A percentile compares a stretch with the other conserved stretches of the same genome.
phyloP scores from a whole-genome alignment of 2,113 vertebrate species.

The Terrapene triunguis region DNA sequence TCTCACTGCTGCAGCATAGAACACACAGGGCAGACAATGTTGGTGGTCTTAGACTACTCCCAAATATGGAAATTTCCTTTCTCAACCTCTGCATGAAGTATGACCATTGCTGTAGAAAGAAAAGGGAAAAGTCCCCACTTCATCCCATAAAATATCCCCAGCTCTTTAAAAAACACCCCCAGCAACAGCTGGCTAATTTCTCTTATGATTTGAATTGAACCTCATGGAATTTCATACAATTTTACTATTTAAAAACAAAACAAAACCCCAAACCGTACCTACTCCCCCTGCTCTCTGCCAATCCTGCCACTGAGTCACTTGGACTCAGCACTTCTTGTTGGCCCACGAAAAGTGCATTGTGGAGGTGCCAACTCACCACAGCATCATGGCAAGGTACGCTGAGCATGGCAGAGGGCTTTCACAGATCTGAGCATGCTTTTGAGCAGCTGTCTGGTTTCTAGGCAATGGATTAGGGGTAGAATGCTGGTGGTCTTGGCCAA shows the following conservation, averaged over 20 bases:
- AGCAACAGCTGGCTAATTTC: neutral
- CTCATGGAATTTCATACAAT: neutral
- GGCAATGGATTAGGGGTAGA: neutral
- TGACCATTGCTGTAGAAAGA: neutral
- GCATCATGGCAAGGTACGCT: neutral
- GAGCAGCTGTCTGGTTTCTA: neutral
- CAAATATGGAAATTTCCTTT: neutral
- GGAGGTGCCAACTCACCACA: neutral
- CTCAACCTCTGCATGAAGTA: neutral
- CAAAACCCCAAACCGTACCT: neutral
- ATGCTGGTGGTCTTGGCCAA: neutral
- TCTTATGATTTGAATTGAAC: neutral
- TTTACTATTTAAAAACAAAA: neutral
- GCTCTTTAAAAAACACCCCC: slow-evolving; percentile 1
- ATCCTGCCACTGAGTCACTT: rapidly evolving
- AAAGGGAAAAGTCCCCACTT: neutral
- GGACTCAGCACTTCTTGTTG: neutral
- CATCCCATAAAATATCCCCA: neutral
- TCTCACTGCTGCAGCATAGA: neutral
- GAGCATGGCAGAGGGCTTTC: neutral
- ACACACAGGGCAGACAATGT: slow-evolving; percentile 12
- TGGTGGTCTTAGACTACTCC: slow-evolving; percentile 53
- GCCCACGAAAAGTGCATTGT: neutral
- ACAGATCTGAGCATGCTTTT: neutral
- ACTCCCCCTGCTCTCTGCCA: neutral